Base-by-base conservation (phyloP, 2,113 vertebrate species). In the Gulo gulo region DNA sequence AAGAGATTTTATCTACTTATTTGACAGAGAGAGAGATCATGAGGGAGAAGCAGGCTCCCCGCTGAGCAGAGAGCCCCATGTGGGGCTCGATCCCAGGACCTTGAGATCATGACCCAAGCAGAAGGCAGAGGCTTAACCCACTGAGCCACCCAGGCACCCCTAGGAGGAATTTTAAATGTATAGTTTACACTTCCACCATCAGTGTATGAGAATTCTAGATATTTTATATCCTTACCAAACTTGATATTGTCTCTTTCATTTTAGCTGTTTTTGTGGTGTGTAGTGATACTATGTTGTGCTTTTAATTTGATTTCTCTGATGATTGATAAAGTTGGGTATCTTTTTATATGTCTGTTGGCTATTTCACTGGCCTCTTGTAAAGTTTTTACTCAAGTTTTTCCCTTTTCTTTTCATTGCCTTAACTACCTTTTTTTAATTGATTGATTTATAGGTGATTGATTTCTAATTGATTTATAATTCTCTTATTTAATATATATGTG, bases 81-180 rank as follows among this genome's bases (percentile, higher is more conserved):
- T 14, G 6, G 63, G 36, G 39, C 73, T 45, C 3, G 12, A 74
- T 74, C 23, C 39, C 39, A 15, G 21, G 36, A 74, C 39, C 12
- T 6, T 74, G 24, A 26, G 23, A 45, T 74, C 39, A 45, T 74
- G 39, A 74, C 73, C 73, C 14, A 24, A 74, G 73, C 39, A 0
- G 6, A 45, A 74, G 73, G 39, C 73, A 74, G 73, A 29, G 0
- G 24, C 73, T 74, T 26, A 26, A 42, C 39, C 39, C 1, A 26
- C 12, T 45, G 39, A 45, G 24, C 73, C 73, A 29, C 73, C 39
- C 73, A 67, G 63, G 63, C 15, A 31, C 52, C 16, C 67, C 59
- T 69, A 79, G 39, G 59, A 94, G 69, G n/a, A 7, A 59, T 85
- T 97, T 95, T 94, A 88, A 92, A 50, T 86, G 34, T 88, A 76